Base-by-base conservation (phyloP, 2,797 vertebrate species). In the Ptychadena robeensis region DNA sequence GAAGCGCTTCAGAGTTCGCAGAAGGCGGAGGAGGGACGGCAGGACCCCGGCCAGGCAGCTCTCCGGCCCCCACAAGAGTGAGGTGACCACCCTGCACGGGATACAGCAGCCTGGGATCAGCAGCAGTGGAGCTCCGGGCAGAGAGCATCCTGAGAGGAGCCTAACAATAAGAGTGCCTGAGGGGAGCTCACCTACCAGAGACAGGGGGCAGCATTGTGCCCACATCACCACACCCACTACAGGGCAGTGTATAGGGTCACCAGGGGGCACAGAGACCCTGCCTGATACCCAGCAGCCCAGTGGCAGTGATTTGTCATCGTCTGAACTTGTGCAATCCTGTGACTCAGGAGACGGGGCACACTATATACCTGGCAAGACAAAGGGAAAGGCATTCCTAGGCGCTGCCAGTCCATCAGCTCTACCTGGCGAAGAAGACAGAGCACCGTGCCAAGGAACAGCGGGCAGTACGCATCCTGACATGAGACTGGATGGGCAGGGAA, bases 401-500 rank as follows among this genome's bases (percentile, higher is more conserved):
- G 63, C 38, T 48, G n/a, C 4, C 9, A 53, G 14, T 11, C 14
- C 73, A 7, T 22, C 64, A 14, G 12, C n/a, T 15, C 10, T 31
- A 57, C 11, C 14, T 14, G 35, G 11, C 6, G 14, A 9, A 9
- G 15, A 63, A 11, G 18, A 86, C 86, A 83, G 35, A 25, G 86
- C 74, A 79, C 80, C 14, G 71, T 4, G 31, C 31, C 44, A 22
- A 6, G 79, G 86, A 12, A 30, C 59, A 48, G 63, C 34, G 8
- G 64, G 28, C 11, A 57, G 65, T 5, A 48, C 66, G 34, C 80
- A 10, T 32, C 83, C 79, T 77, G 73, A 72, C 57, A 75, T 85
- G 72, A 71, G 79, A 85, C 72, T 77, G 73, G 78, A 80, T 75
- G 83, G 66, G 79, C 67, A 70, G 65, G 71, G 66, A 38, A 48